phyloP scores from a whole-genome alignment of 1,140 invertebrate genomes.

The Pseudomyrmex concolor region DNA sequence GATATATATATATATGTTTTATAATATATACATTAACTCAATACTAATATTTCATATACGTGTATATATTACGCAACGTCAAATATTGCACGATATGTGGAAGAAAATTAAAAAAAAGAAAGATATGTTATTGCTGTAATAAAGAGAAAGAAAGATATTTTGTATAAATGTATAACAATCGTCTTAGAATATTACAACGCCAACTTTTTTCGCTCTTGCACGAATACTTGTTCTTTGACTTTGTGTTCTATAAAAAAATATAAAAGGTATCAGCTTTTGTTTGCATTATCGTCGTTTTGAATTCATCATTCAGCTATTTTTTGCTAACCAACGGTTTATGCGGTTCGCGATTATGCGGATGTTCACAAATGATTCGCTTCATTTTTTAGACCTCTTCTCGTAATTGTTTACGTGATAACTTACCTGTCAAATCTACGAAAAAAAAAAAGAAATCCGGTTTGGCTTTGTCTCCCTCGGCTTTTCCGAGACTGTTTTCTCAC shows the following conservation, averaged over 20 bases:
- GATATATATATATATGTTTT: too few relatives aligned
- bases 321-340: not conserved
- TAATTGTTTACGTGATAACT: constrained; percentile 22
- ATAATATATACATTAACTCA: too few relatives aligned
- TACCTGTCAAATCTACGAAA: constrained; percentile 8
- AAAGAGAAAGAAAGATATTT: not conserved
- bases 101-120: not conserved
- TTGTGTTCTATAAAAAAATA: not conserved
- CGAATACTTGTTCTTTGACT: constrained; percentile 19
- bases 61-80: not conserved
- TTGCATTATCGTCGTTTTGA: constrained; percentile 16
- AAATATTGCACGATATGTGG: not conserved
- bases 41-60: not conserved
- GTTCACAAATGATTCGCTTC: constrained; percentile 45
- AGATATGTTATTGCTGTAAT: too few relatives aligned
- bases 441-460: constrained; percentile 26
- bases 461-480: constrained; percentile 29
- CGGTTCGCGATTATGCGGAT: constrained; percentile 12
- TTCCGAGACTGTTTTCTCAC: constrained; percentile 34
- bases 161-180: not conserved
- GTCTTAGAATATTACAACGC: not conserved
- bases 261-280: constrained; percentile 16
- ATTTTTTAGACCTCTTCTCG: constrained; percentile 1
- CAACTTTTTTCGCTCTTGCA: not conserved
- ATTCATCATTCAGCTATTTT: not conserved